Evolutionary conservation across 2,888 invertebrate species (phyloP), one percentile per base, ranked within the genome.

Genomic region (Meghimatium bilineatum): DNA sequence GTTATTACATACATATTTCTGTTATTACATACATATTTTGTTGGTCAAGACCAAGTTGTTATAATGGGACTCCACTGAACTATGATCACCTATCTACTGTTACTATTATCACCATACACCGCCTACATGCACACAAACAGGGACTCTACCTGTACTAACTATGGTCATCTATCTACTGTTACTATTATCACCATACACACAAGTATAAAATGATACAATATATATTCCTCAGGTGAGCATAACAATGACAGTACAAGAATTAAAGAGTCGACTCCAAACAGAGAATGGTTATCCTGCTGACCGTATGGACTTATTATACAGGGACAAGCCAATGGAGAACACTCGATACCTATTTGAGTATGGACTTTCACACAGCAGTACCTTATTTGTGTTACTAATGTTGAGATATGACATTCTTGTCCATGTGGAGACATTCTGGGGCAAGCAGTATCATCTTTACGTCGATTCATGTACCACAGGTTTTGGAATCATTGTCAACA

Each of bases 391-490:
- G 8, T 85, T 90, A 80, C 88, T 92, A 32, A 90, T 90, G 79
- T 87, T 90, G 17, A 87, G 87, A 66, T 88, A 89, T 85, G 89
- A 89, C 76, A 77, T 91, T 29, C 76, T 88, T 10, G 84, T 92
- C 12, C 88, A 90, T 76, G 88, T 92, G 20, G 88, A 91, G 74
- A 91, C 91, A 36, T 92, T 92, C 87, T 92, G 92, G 92, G 91
- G 91, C n/a, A 89, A 86, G 38, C 82, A 56, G 0, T 92, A 92
- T 79, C 85, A 89, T 49, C 84, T 92, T 26, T 91, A 90, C 77
- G 88, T 90, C 5, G 91, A 91, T 72, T 87, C 90, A 17, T 91
- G 90, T 71, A 90, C 89, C 77, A 90, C 90, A 29, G 89, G 89
- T 1, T 88, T 88, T 77, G 88, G 89, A 38, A 87, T 91, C 44